A percentile compares a stretch with the other conserved stretches of the same genome.
Conservation (phyloP, 2,797 vertebrate genomes). For the Lepidocolaptes lacrymiger region DNA sequence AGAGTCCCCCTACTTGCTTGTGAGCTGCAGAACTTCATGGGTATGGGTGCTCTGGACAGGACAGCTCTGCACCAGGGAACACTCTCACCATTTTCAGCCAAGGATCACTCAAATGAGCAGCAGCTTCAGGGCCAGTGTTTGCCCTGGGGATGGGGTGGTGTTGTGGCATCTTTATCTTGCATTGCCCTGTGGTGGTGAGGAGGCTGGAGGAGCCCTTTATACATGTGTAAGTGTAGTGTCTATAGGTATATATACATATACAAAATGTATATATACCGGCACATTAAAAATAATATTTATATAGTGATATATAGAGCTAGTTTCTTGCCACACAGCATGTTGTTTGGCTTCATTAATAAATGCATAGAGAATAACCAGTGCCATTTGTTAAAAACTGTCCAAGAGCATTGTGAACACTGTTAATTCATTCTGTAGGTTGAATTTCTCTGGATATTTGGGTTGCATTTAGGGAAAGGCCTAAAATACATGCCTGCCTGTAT, state of each 20-base stretch:
- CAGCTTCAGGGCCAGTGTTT: neutral
- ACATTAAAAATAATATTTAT: neutral
- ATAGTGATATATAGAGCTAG: neutral
- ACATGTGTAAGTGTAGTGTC: accelerated
- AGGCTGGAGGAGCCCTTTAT: neutral
- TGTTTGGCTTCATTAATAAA: neutral
- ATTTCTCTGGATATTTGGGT: neutral
- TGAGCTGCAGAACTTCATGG: neutral
- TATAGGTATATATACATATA: accelerated
- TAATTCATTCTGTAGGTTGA: neutral
- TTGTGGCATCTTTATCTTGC: neutral
- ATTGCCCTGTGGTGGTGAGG: neutral
- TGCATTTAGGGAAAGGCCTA: neutral
- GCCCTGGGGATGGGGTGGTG: neutral
- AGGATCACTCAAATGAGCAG: accelerated
- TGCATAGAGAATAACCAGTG: neutral
- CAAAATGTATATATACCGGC: neutral
- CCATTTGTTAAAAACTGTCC: neutral
- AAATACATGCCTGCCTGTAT: neutral
- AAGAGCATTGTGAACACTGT: neutral
- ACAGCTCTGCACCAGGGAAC: neutral
- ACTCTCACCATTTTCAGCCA: neutral
- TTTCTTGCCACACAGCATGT: neutral
- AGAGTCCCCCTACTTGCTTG: neutral
- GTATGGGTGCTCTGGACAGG: neutral